Evolutionary conservation across 2,113 vertebrate species (phyloP).

Genomic region (Probosciger aterrimus): DNA sequence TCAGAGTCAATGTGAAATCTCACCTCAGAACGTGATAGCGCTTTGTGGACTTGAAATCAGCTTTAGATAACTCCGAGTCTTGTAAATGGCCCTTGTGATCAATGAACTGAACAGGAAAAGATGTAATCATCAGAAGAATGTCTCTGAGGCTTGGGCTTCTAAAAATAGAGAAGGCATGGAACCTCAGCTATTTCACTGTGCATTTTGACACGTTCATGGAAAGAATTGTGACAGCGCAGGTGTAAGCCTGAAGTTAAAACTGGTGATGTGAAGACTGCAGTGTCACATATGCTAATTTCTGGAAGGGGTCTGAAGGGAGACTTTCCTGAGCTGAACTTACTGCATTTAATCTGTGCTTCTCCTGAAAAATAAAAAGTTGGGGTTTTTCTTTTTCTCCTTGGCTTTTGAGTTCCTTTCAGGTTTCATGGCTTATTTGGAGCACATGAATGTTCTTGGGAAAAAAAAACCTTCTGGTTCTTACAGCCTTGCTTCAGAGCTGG

Average conservation of each 20-base stretch:
- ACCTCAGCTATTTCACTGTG: neutral
- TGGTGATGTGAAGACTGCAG: slow-evolving; percentile 8
- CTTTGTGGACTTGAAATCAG: slow-evolving; percentile 37
- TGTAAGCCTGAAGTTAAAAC: slow-evolving; percentile 36
- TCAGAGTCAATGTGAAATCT: neutral
- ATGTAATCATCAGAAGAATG: slow-evolving; percentile 16
- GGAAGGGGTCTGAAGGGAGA: slow-evolving; percentile 7
- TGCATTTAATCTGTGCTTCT: neutral
- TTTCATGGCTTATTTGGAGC: neutral
- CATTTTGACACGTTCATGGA: slow-evolving; percentile 13
- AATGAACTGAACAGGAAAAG: slow-evolving; percentile 29
- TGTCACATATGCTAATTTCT: slow-evolving; percentile 27
- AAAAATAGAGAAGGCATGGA: slow-evolving; percentile 15
- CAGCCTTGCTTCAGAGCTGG: neutral
- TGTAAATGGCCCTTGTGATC: slow-evolving; percentile 39
- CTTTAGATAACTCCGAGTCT: slow-evolving; percentile 23
- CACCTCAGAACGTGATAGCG: neutral
- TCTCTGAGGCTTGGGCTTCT: slow-evolving; percentile 27
- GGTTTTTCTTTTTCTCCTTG: neutral
- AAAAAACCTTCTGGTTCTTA: neutral
- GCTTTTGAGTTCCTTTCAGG: neutral
- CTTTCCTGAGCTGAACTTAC: neutral
- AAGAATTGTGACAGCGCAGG: slow-evolving; percentile 17
- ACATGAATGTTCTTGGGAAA: neutral
- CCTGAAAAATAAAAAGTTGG: neutral